Conservation (phyloP, 2,797 vertebrate species). For the Leucoraja ocellata region DNA sequence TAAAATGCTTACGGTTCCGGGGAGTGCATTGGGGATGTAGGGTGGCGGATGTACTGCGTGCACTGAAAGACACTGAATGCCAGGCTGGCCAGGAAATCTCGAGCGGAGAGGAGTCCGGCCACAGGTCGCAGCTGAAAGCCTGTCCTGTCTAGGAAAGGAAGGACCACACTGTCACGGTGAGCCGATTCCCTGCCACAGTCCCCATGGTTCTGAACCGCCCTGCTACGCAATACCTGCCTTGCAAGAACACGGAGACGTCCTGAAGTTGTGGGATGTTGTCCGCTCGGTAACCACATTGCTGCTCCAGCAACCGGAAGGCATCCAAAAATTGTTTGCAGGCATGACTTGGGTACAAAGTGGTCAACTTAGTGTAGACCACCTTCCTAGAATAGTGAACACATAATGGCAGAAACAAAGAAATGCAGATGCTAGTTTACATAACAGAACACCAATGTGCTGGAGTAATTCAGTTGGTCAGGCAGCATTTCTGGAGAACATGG, state of each 20-base stretch:
- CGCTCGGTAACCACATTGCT: conserved; percentile 64
- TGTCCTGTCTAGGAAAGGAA: conserved; percentile 59
- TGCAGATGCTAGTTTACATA: too few species aligned
- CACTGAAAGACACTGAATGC: conserved; percentile 76
- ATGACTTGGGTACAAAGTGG: conserved; percentile 60
- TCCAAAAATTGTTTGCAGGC: conserved; percentile 66
- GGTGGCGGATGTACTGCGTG: conserved; percentile 76
- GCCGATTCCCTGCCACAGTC: conserved; percentile 28
- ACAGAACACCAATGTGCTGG: too few species aligned
- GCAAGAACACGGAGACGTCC: conserved; percentile 68
- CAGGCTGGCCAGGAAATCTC: conserved; percentile 75
- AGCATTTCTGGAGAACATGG: too few species aligned
- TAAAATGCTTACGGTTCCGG: conserved; percentile 66
- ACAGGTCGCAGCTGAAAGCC: conserved; percentile 76
- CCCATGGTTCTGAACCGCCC: background rate
- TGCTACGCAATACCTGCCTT: conserved; percentile 51
- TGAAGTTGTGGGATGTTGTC: conserved; percentile 66
- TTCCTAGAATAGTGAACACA: conserved; percentile 54
- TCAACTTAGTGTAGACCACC: conserved; percentile 66
- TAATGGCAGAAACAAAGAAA: background rate
- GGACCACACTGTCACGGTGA: background rate
- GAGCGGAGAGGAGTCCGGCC: conserved; percentile 66
- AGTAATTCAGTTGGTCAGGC: too few species aligned
- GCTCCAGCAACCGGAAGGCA: conserved; percentile 64
- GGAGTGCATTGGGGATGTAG: conserved; percentile 73